phyloP scores from a whole-genome alignment of 1,140 invertebrate species.

The Listronotus oregonensis region DNA sequence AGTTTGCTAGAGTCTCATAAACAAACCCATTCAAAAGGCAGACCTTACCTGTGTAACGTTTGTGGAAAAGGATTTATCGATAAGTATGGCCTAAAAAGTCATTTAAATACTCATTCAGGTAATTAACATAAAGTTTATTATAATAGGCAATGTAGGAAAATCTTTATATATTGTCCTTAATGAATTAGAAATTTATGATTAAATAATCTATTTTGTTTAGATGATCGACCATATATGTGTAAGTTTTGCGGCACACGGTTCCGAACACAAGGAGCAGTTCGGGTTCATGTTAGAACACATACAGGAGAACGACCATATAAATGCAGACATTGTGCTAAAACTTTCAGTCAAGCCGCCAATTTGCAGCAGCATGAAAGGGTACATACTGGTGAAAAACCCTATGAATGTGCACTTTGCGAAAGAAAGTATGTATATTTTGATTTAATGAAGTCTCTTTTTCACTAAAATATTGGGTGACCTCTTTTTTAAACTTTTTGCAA shows the following conservation, averaged over 20 bases:
- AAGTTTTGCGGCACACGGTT: constrained; percentile 52
- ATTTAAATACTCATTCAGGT: constrained; percentile 57
- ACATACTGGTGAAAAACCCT: constrained; percentile 61
- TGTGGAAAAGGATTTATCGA: constrained; percentile 75
- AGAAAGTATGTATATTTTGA: constrained; percentile 7
- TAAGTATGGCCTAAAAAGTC: constrained; percentile 66
- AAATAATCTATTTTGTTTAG: constrained; percentile 29
- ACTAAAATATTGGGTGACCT: too few species aligned
- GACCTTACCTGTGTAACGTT: constrained; percentile 74
- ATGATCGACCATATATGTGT: constrained; percentile 54
- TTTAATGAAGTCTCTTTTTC: too few species aligned
- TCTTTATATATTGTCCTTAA: constrained; percentile 22
- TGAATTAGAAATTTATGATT: not conserved
- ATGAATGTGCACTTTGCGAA: constrained; percentile 58
- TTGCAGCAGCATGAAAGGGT: constrained; percentile 57
- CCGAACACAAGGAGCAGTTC: constrained; percentile 39
- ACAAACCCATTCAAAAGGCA: constrained; percentile 71
- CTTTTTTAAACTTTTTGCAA: too few species aligned
- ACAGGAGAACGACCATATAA: constrained; percentile 61
- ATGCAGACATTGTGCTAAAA: constrained; percentile 45
- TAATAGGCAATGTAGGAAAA: not conserved
- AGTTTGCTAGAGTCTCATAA: constrained; percentile 61
- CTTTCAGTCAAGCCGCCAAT: constrained; percentile 50
- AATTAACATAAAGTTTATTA: not conserved
- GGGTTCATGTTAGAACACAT: constrained; percentile 47